These are phyloP conservation scores for Synanceia verrucosa DNA, from an alignment of 2,797 vertebrate species.

Conservation along the genomic window DNA sequence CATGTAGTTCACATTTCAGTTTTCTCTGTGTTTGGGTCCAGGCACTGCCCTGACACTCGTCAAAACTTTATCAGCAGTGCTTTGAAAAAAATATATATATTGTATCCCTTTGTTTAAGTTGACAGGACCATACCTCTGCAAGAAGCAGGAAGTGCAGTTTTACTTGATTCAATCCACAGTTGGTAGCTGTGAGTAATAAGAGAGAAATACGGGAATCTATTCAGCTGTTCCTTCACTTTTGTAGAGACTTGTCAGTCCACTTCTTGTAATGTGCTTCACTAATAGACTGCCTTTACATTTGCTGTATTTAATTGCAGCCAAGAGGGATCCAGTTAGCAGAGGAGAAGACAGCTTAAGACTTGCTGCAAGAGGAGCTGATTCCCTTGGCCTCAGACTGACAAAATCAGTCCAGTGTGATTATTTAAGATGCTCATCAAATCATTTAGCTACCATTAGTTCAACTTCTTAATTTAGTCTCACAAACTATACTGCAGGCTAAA, in stretches of 20 bases:
- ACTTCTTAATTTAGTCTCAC: not conserved
- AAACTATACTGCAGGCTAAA: not conserved
- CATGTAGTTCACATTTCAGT: constrained; percentile 58
- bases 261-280: constrained; percentile 16
- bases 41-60: constrained; percentile 41
- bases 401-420: not conserved
- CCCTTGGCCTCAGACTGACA: not conserved
- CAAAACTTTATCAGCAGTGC: constrained; percentile 33
- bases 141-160: not conserved
- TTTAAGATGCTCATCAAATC: not conserved
- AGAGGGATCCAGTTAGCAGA: constrained; percentile 1
- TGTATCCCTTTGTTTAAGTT: not conserved
- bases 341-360: constrained; percentile 11
- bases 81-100: not conserved
- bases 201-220: constrained; percentile 3
- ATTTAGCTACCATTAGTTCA: not conserved
- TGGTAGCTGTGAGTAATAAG: not conserved
- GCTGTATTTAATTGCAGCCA: constrained; percentile 16
- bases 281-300: constrained; percentile 2
- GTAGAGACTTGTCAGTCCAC: constrained; percentile 4
- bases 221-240: not conserved
- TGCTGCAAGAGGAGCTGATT: not conserved
- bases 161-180: not conserved
- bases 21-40: constrained; percentile 29
- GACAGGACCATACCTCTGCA: not conserved